Base-by-base conservation (phyloP, 1,140 invertebrate genomes). In the Pogonus chalceus region DNA sequence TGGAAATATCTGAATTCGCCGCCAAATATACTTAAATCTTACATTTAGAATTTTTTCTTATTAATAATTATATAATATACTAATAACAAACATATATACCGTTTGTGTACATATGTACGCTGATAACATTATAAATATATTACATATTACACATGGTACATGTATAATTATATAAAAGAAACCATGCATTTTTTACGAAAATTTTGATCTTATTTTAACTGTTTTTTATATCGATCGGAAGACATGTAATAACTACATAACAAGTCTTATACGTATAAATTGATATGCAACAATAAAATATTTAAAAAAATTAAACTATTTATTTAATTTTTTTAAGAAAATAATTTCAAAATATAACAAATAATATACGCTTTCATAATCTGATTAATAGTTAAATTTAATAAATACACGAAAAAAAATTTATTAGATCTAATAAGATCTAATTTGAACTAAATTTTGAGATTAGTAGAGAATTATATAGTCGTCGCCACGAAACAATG, bases 41-140 rank as follows among this genome's bases (percentile, higher is more conserved):
- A 43, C 37, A 43, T 43, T 43, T 43, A 43, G 37, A 43, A 43
- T 43, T 43, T n/a, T n/a, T n/a, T n/a, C n/a, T n/a, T 43, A 43
- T 43, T 43, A 43, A 7, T 43, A 10, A 43, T 43, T 12, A 43
- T 43, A 31, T 14, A 12, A 10, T 43, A 43, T 9, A 4, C 9
- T 43, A 43, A 43, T 43, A 9, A 43, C 18, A 43, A n/a, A 9
- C 18, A 43, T 43, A 16, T 43, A 43, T 43, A 43, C 26, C 26
- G 26, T 31, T 7, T 4, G 14, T 14, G 26, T 14, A 31, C 14
- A 31, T 31, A 31, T 31, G 14, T 31, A 31, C 26, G 26, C 26
- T 31, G 26, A 31, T 31, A 31, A 31, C 14, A 31, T 31, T 7
- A 31, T 43, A 43, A 43, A 43, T 43, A 43, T 43, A 43, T 43